Base-by-base conservation (phyloP, 2,888 invertebrate species). In the Coelinius sp. region DNA sequence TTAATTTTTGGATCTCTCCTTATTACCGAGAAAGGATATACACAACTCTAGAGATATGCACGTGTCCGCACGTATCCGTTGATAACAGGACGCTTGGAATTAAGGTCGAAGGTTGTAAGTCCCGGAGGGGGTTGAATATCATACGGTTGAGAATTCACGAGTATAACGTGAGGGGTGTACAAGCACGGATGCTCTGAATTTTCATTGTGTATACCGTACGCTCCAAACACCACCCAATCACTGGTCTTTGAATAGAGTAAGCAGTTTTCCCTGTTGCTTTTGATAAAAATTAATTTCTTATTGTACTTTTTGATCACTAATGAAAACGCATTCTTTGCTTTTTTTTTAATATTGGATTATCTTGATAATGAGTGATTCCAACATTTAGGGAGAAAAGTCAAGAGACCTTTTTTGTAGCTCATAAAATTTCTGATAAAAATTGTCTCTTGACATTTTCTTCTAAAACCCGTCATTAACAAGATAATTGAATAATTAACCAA, bases 101-200 rank as follows among this genome's bases (percentile, higher is more conserved):
- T 75, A 76, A 76, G 76, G 74, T 73, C 74, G 72, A 74, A 76
- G 76, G 76, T 74, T 72, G 68, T 25, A 46, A 49, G 49, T 49
- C 49, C 64, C n/a, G 52, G 73, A 71, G 53, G 67, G 67, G 52
- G 71, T 53, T 73, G 69, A 49, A 70, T 62, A 75, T 70, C 56
- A 49, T 68, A 59, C 41, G 64, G 70, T 70, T 59, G 66, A 71
- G 68, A 74, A 75, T 75, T 73, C 71, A 49, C 49, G 10, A 49
- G 49, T 49, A 22, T n/a, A n/a, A n/a, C n/a, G 17, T 17, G n/a
- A 17, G 22, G 49, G 49, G 49, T 49, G 49, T 17, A 49, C 14
- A 20, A 49, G 17, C 49, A 49, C 22, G 22, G 22, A 49, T 49
- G 49, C 10, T 22, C 49, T 49, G 49, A 49, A 49, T 49, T 49